Percentiles rank a stretch among this genome's conserved stretches.
These are phyloP conservation scores for Drosophila subsilvestris DNA, from an alignment of 2,888 invertebrate genomes.

Conservation along the genomic window DNA sequence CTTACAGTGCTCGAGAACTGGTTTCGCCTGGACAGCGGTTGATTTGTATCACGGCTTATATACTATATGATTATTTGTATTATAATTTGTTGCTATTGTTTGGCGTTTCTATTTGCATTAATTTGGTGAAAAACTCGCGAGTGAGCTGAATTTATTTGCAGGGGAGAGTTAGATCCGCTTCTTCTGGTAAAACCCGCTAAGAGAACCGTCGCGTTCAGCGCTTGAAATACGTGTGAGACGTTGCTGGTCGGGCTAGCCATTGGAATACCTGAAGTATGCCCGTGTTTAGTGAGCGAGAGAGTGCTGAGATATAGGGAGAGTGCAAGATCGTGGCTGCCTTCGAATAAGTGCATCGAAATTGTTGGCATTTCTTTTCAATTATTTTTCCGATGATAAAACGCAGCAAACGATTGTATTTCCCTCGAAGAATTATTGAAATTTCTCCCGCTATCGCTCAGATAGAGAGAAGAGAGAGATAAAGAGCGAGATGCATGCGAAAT, in stretches of 20 bases:
- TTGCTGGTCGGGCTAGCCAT: constrained; percentile 40
- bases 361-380: constrained; percentile 74
- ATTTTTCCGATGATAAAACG: constrained; percentile 57
- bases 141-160: constrained; percentile 4
- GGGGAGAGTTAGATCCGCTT: constrained; percentile 23
- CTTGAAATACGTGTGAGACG: constrained; percentile 26
- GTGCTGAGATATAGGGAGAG: constrained; percentile 23
- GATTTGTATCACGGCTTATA: constrained; percentile 7
- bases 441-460: constrained; percentile 46
- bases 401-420: constrained; percentile 44
- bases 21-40: constrained; percentile 48
- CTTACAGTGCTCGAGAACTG: constrained; percentile 53
- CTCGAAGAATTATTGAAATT: constrained; percentile 52
- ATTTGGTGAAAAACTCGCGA: constrained; percentile 54
- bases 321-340: constrained; percentile 52
- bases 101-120: constrained; percentile 50
- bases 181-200: constrained; percentile 22
- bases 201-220: constrained; percentile 57
- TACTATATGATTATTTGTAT: constrained; percentile 34
- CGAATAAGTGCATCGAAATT: constrained; percentile 70
- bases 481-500: neutral
- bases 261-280: constrained; percentile 31
- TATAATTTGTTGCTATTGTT: constrained; percentile 54
- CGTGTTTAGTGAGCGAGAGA: constrained; percentile 1
- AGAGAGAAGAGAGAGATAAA: neutral